Evolutionary conservation across 2,888 invertebrate genomes (phyloP).

Genomic region (Tetheella fluctuosa): DNA sequence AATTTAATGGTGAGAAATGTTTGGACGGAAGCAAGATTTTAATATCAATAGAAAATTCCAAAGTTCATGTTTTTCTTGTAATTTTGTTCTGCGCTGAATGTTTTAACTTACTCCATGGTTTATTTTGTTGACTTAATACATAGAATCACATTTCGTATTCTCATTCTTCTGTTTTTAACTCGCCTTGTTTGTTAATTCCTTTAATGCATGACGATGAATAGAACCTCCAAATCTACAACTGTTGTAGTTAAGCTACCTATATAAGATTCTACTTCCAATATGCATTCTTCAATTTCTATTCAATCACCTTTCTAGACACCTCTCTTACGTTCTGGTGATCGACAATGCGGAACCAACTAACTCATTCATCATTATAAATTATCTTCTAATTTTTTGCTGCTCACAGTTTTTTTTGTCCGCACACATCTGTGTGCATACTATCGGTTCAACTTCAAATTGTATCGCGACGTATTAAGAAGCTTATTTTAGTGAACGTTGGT

Average conservation of each 20-base stretch:
- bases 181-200: background rate
- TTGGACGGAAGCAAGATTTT: background rate
- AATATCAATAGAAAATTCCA: background rate
- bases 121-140: background rate
- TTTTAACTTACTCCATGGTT: background rate
- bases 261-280: constrained; percentile 15
- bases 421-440: constrained; percentile 23
- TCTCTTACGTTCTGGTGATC: constrained; percentile 29
- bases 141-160: background rate
- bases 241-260: background rate
- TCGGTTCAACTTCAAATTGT: constrained; percentile 26
- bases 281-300: constrained; percentile 18
- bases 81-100: background rate
- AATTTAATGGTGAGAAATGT: background rate
- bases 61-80: background rate
- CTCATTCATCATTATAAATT: constrained; percentile 58
- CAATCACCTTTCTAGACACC: constrained; percentile 32
- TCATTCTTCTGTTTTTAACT: background rate
- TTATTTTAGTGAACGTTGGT: constrained; percentile 36
- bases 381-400: constrained; percentile 48
- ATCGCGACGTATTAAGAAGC: constrained; percentile 40
- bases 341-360: constrained; percentile 41
- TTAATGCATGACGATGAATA: background rate
- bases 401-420: constrained; percentile 39
- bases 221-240: background rate